Conservation (phyloP, 2,797 vertebrate species). For the Streptopelia turtur region DNA sequence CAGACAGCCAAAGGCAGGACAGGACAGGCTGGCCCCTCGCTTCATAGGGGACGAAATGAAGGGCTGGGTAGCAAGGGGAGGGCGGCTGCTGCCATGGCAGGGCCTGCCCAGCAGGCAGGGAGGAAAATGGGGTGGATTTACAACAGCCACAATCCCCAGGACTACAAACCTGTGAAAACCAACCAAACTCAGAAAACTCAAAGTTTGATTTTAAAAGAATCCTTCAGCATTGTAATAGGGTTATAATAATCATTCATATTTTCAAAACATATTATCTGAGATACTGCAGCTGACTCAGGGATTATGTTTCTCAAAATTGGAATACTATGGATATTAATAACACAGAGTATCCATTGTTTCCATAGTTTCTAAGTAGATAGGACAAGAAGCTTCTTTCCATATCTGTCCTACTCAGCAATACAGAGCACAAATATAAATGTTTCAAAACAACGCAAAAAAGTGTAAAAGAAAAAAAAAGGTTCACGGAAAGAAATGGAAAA, state of each 20-base stretch:
- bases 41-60: background rate
- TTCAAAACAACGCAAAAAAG: background rate
- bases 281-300: background rate
- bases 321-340: background rate
- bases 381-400: background rate
- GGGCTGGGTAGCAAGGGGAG: background rate
- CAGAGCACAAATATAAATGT: background rate
- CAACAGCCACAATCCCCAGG: background rate
- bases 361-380: background rate
- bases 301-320: background rate
- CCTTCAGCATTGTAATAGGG: background rate
- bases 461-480: background rate
- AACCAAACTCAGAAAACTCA: background rate
- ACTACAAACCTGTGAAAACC: background rate
- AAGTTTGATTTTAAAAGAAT: background rate
- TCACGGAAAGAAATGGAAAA: background rate
- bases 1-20: background rate
- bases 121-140: background rate
- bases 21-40: background rate
- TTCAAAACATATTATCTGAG: background rate
- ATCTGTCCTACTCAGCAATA: background rate
- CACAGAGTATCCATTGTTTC: background rate
- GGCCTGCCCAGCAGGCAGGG: background rate
- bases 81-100: background rate
- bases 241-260: background rate